These are phyloP conservation scores for Phytoseiulus persimilis DNA, from an alignment of 2,888 invertebrate species.

Conservation along the genomic window DNA sequence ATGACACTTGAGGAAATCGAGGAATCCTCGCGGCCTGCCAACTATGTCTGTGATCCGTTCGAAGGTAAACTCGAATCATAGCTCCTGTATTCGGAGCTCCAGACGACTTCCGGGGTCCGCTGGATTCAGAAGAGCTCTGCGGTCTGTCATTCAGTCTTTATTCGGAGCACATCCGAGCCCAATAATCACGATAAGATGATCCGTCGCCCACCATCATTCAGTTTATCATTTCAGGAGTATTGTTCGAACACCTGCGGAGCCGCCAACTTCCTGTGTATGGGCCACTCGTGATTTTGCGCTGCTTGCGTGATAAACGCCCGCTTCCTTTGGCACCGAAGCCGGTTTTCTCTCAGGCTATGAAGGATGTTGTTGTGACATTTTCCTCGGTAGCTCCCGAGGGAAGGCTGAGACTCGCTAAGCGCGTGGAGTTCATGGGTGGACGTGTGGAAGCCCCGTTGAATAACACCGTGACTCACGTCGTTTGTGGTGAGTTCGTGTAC, in stretches of 20 bases:
- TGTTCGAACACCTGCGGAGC: neutral
- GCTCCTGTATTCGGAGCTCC: no score
- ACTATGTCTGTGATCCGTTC: conserved; percentile 29
- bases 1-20: conserved; percentile 14
- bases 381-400: conserved; percentile 11
- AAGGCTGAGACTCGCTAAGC: neutral
- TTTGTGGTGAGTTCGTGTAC: neutral
- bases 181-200: no score
- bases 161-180: no score
- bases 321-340: neutral
- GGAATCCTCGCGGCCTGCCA: neutral
- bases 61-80: neutral
- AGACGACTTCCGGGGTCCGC: no score
- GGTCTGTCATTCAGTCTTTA: no score
- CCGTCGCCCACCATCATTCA: no score
- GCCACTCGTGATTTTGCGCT: conserved; percentile 20
- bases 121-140: no score
- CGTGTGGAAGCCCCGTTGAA: conserved; percentile 18
- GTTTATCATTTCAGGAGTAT: neutral
- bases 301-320: conserved; percentile 6
- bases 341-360: conserved; percentile 30
- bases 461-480: conserved; percentile 29
- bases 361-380: conserved; percentile 12
- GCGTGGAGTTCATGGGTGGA: conserved; percentile 10
- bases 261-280: neutral